Evolutionary conservation across 2,888 invertebrate genomes (phyloP).

Genomic region (Acleris laterana): DNA sequence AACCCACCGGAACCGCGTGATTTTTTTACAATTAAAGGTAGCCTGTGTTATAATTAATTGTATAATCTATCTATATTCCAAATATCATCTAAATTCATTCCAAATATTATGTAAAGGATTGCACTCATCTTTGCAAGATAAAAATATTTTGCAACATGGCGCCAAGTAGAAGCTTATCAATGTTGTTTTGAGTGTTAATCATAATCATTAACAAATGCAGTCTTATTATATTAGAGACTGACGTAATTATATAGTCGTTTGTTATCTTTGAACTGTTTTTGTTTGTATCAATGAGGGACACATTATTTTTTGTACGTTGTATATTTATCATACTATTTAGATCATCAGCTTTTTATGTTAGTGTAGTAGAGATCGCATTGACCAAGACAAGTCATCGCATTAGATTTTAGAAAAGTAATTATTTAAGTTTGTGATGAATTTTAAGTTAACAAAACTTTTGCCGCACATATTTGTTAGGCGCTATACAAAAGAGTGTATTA

Average conservation of each 20-base stretch:
- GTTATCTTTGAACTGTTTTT: slow-evolving; percentile 1
- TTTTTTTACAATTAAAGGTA: too few species aligned
- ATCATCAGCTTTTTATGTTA: background rate
- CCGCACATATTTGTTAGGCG: slow-evolving; percentile 36
- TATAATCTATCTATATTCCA: too few species aligned
- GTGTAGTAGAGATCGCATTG: background rate
- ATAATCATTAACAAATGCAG: background rate
- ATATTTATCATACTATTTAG: background rate
- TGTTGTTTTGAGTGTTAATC: background rate
- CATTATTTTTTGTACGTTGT: background rate
- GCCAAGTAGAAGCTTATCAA: background rate
- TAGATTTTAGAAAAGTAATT: background rate
- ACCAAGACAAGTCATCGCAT: background rate
- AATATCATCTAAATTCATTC: too few species aligned
- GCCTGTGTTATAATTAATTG: too few species aligned
- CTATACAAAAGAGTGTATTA: slow-evolving; percentile 51
- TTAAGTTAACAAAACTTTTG: slow-evolving; percentile 5
- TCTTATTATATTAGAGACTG: background rate
- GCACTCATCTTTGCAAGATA: too few species aligned
- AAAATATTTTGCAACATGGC: background rate
- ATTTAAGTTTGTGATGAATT: slow-evolving; percentile 8
- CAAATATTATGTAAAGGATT: too few species aligned
- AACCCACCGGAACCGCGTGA: too few species aligned
- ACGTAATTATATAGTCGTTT: background rate
- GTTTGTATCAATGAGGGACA: background rate